Percentiles rank a stretch among this genome's conserved stretches.
Conservation (phyloP, 2,113 vertebrate genomes). For the Tautogolabrus adspersus region DNA sequence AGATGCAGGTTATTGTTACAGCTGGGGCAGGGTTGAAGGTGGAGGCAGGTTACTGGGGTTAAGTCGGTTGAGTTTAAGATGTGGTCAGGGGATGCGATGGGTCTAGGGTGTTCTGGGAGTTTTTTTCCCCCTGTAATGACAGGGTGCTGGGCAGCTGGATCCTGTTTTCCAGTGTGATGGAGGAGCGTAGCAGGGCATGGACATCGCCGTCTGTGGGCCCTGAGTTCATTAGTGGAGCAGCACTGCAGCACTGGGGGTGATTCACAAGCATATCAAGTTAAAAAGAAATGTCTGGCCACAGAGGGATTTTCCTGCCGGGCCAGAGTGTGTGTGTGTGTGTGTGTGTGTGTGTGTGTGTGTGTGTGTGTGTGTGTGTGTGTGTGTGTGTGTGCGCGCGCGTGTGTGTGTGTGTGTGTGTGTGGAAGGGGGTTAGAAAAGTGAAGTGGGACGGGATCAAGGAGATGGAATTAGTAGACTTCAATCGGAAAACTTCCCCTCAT, state of each 20-base stretch:
- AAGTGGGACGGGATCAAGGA: constrained; percentile 66
- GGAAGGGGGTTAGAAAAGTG: constrained; percentile 29
- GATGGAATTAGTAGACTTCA: constrained; percentile 69
- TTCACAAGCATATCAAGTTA: constrained; percentile 86
- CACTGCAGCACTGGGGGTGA: constrained; percentile 74
- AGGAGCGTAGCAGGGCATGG: constrained; percentile 66
- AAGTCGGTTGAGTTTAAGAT: constrained; percentile 65
- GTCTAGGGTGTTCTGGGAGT: constrained; percentile 49
- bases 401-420: constrained; percentile 35
- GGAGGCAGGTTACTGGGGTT: constrained; percentile 59
- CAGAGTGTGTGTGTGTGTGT: constrained; percentile 42
- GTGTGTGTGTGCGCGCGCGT: constrained; percentile 41
- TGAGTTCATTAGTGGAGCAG: constrained; percentile 82
- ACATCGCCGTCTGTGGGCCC: constrained; percentile 73
- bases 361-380: constrained; percentile 41
- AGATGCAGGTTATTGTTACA: constrained; percentile 26
- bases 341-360: constrained; percentile 33
- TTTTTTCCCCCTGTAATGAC: constrained; percentile 68
- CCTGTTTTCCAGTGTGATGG: constrained; percentile 78
- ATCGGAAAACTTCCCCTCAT: constrained; percentile 60
- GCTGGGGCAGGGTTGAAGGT: constrained; percentile 38
- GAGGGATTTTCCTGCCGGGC: constrained; percentile 78
- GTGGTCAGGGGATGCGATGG: constrained; percentile 67
- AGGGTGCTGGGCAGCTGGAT: constrained; percentile 81
- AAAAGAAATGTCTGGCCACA: constrained; percentile 81